Evolutionary conservation across 2,113 vertebrate genomes (phyloP), one percentile per base, ranked within the genome.

Genomic region (Indri indri): DNA sequence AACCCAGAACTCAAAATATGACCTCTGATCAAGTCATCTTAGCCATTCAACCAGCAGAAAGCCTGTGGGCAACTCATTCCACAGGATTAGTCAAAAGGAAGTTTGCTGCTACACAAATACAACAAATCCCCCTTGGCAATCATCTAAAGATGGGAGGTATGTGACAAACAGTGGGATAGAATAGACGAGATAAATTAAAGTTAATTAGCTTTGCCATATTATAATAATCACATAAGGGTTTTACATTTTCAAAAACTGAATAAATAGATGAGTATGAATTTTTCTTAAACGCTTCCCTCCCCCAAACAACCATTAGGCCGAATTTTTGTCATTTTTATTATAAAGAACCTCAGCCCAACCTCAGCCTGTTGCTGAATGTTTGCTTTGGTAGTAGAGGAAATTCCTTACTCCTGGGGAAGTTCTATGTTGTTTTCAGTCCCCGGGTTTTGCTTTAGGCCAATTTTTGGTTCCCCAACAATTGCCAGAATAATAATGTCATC

Each of bases 61-160:
- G 27, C 9, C 79, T 68, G 27, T 18, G 47, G 65, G 63, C 16
- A 10, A 73, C 34, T 79, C 8, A 16, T 37, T 66, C 88, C 63
- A 27, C 45, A 84, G 63, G 23, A 50, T 85, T 30, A 37, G 50
- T 65, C 57, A 85, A 93, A 95, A 94, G 89, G 91, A 94, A 96
- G 80, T 96, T n/a, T 79, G 74, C 40, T 82, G 59, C 83, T 54
- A 12, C 34, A 68, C 40, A 61, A 20, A 87, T 40, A 83, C 2
- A 22, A 70, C 83, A 90, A 50, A 76, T n/a, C 10, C 59, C 40
- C 90, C 83, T 83, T 91, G 71, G 42, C 70, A 79, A 42, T 54
- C 42, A n/a, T 13, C 66, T 76, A 66, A 57, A 70, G 82, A 57
- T 17, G 22, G 47, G 50, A 40, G 50, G 23, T 22, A 32, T 47